Conservation (phyloP, 2,888 invertebrate species). For the Orthonevra nobilis region DNA sequence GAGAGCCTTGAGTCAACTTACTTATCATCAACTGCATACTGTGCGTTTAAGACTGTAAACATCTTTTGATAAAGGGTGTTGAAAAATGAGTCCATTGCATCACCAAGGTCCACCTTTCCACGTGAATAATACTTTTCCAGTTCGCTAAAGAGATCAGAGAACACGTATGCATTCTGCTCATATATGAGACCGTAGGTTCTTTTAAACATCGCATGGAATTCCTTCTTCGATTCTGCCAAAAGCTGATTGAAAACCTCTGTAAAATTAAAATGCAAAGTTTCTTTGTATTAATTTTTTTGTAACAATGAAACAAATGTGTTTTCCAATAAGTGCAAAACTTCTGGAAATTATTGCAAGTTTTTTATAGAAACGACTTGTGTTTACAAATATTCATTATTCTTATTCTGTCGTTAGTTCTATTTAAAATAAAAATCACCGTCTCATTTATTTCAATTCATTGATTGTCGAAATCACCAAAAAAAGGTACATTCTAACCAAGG, state of each 20-base stretch:
- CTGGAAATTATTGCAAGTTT: too few relatives aligned
- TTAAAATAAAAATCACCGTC: too few relatives aligned
- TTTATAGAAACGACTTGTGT: too few relatives aligned
- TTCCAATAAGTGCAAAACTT: too few relatives aligned
- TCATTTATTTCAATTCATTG: too few relatives aligned
- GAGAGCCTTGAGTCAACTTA: slow-evolving; percentile 80
- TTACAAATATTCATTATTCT: too few relatives aligned
- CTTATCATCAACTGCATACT: slow-evolving; percentile 93
- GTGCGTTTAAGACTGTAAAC: slow-evolving; percentile 96
- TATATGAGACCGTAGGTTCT: slow-evolving; percentile 97
- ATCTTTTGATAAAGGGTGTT: slow-evolving; percentile 95
- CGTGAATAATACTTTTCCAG: slow-evolving; percentile 93
- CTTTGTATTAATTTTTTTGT: too few relatives aligned
- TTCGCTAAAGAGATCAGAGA: slow-evolving; percentile 93
- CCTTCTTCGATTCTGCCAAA: slow-evolving; percentile 89
- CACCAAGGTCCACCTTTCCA: slow-evolving; percentile 91
- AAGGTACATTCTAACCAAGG: too few relatives aligned
- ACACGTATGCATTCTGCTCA: slow-evolving; percentile 95
- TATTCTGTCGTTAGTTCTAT: too few relatives aligned
- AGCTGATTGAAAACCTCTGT: slow-evolving; percentile 95
- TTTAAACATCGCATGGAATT: slow-evolving; percentile 97
- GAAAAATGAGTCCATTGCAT: slow-evolving; percentile 96
- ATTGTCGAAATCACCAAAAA: too few relatives aligned
- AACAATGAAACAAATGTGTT: too few relatives aligned
- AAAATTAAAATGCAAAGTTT: slow-evolving; percentile 78